phyloP scores from a whole-genome alignment of 1,140 invertebrate species.

The Drosophila leontia region DNA sequence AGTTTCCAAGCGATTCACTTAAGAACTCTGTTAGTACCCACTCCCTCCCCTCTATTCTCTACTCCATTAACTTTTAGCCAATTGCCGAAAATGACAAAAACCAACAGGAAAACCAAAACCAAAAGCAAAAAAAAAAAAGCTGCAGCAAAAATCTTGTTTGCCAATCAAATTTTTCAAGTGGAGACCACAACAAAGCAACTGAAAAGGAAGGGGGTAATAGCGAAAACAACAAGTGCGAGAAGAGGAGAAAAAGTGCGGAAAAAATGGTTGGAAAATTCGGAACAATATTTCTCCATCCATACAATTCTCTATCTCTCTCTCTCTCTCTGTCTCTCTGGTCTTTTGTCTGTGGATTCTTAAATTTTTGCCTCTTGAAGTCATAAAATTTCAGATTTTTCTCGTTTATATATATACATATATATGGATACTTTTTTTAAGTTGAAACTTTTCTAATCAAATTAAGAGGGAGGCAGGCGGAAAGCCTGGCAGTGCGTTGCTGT shows the following conservation, averaged over 20 bases:
- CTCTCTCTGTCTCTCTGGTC: background rate
- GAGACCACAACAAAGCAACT: conserved; percentile 46
- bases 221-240: background rate
- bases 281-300: no score
- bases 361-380: conserved; percentile 15
- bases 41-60: background rate
- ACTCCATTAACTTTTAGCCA: conserved; percentile 41
- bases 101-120: conserved; percentile 17
- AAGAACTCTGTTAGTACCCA: conserved; percentile 10
- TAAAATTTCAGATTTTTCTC: conserved; percentile 23
- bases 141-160: conserved; percentile 38
- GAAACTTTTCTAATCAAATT: conserved; percentile 82
- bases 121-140: background rate
- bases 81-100: conserved; percentile 44
- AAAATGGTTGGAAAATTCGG: conserved; percentile 7
- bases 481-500: conserved; percentile 39
- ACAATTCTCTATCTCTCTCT: no score
- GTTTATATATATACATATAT: background rate
- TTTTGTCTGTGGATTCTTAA: background rate
- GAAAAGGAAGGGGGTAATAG: conserved; percentile 29
- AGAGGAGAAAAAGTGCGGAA: background rate
- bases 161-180: conserved; percentile 55
- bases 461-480: conserved; percentile 43
- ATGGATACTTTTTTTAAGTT: conserved; percentile 18
- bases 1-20: conserved; percentile 7